Conservation (phyloP, 2,797 vertebrate species). For the Tenualosa thibaudeaui region DNA sequence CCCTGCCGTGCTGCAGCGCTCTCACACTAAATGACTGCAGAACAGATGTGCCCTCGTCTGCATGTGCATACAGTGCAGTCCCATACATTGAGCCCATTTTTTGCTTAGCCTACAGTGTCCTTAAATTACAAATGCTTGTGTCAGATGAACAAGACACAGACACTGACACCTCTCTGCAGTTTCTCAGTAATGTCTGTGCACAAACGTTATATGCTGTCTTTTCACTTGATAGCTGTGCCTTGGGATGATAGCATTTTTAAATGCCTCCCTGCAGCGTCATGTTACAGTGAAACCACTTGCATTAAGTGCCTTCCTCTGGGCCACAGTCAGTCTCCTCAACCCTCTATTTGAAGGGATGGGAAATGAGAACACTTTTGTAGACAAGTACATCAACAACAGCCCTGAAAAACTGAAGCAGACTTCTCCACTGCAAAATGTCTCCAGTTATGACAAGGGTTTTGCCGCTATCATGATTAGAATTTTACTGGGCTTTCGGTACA, state of each 20-base stretch:
- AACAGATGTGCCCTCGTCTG: slow-evolving; percentile 18
- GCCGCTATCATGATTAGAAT: not conserved
- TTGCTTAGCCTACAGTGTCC: not conserved
- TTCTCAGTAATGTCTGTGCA: not conserved
- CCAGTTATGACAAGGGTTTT: not conserved
- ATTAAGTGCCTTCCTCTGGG: slow-evolving; percentile 43
- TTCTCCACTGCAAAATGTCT: not conserved
- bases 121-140: not conserved
- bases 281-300: slow-evolving; percentile 44
- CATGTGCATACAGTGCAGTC: not conserved
- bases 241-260: slow-evolving; percentile 10
- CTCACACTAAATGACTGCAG: slow-evolving; percentile 33
- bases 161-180: not conserved
- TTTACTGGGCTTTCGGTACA: not conserved
- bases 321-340: not conserved
- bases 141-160: not conserved
- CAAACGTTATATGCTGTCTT: not conserved
- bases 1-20: slow-evolving; percentile 22
- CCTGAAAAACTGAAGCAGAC: not conserved
- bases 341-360: not conserved
- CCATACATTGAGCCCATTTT: not conserved
- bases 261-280: slow-evolving; percentile 29
- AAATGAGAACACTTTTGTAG: not conserved
- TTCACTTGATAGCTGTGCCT: not conserved
- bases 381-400: not conserved